A percentile compares a stretch with the other conserved stretches of the same genome.
phyloP scores from a whole-genome alignment of 2,888 invertebrate genomes.

The Patella pellucida region DNA sequence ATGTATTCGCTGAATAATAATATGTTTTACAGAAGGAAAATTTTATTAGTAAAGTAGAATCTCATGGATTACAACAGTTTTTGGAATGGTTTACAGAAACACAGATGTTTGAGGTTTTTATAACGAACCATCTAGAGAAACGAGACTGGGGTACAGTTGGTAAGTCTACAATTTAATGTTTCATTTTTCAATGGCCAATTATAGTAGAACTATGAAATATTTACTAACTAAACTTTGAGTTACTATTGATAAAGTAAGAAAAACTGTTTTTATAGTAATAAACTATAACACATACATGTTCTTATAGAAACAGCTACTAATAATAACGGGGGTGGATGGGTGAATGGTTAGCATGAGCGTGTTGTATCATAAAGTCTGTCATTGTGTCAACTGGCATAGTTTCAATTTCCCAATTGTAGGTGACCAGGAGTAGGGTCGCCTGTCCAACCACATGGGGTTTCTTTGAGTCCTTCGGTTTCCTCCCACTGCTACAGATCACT shows the following conservation, averaged over 20 bases:
- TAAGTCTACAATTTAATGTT: constrained; percentile 24
- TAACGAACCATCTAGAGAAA: constrained; percentile 59
- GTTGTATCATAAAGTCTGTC: neutral
- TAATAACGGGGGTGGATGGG: too few relatives aligned
- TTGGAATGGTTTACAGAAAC: constrained; percentile 90
- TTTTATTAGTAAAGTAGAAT: constrained; percentile 78
- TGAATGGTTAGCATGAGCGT: too few relatives aligned
- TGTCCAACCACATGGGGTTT: neutral
- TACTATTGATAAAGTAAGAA: too few relatives aligned
- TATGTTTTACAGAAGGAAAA: constrained; percentile 78
- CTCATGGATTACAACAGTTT: constrained; percentile 77
- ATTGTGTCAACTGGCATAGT: neutral
- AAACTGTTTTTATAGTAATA: neutral
- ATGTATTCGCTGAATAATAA: too few relatives aligned
- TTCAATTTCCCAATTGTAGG: neutral
- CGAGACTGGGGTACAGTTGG: constrained; percentile 47
- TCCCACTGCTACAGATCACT: too few relatives aligned
- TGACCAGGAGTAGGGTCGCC: neutral
- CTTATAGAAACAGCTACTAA: too few relatives aligned
- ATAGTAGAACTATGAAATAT: too few relatives aligned
- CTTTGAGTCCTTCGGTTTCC: too few relatives aligned
- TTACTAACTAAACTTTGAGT: too few relatives aligned
- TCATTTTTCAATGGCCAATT: too few relatives aligned
- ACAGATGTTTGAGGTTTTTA: constrained; percentile 84
- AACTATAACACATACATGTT: neutral